Percentiles rank a stretch among this genome's conserved stretches.
Evolutionary conservation across 2,888 invertebrate species (phyloP).

Genomic region (Dioctria rufipes): DNA sequence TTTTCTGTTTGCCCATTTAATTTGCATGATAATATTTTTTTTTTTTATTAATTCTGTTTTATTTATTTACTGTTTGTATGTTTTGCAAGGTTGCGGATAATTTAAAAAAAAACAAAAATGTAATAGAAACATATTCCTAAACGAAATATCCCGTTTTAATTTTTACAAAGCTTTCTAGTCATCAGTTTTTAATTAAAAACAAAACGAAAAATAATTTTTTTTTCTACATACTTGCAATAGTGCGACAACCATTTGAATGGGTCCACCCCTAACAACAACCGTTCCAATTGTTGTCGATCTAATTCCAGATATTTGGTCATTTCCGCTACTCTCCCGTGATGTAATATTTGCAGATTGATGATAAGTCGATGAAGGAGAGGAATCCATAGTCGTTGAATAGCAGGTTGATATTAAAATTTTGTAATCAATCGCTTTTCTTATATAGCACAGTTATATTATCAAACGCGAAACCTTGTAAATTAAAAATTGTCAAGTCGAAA

Average conservation of each 20-base stretch:
- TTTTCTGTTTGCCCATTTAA: too few species aligned
- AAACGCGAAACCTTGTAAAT: conserved; percentile 5
- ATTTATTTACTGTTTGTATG: too few species aligned
- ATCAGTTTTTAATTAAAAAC: not conserved
- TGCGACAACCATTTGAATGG: conserved; percentile 89
- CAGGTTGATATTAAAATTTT: not conserved
- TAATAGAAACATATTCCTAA: not conserved
- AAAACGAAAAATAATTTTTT: not conserved
- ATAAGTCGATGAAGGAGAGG: conserved; percentile 52
- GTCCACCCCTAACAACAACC: conserved; percentile 90
- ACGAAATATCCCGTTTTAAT: not conserved
- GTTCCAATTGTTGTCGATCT: conserved; percentile 88
- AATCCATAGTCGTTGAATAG: conserved; percentile 52
- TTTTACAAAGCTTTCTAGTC: conserved; percentile 27
- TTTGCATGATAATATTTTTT: too few species aligned
- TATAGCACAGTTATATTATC: not conserved
- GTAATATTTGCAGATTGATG: conserved; percentile 49
- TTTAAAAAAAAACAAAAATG: not conserved
- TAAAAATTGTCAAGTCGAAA: conserved; percentile 38
- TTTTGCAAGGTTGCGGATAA: too few species aligned
- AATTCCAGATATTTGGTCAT: conserved; percentile 43
- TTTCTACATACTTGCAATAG: conserved; percentile 81
- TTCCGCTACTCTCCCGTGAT: conserved; percentile 52
- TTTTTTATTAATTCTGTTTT: too few species aligned
- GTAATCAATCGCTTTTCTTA: conserved; percentile 41